Evolutionary conservation across 2,888 invertebrate genomes (phyloP).

Genomic region (Adelognathus sp.): DNA sequence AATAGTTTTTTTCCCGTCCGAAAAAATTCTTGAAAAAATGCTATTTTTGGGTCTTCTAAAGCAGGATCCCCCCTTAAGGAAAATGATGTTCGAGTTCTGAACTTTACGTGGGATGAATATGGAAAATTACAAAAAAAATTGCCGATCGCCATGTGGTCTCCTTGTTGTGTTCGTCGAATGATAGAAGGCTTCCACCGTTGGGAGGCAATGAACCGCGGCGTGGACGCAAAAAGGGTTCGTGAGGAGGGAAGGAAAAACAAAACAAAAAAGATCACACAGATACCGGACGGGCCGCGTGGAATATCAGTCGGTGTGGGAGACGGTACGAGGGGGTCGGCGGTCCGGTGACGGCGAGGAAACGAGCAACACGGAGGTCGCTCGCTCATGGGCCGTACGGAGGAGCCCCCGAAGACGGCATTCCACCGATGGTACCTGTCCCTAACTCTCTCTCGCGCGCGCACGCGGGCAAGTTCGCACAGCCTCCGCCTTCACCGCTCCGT

Average conservation of each 20-base stretch:
- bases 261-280: slow-evolving; percentile 35
- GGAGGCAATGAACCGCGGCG: slow-evolving; percentile 42
- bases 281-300: not conserved
- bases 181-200: not conserved
- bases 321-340: slow-evolving; percentile 50
- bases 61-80: too few species aligned
- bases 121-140: too few species aligned
- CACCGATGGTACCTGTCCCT: slow-evolving; percentile 75
- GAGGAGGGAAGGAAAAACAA: not conserved
- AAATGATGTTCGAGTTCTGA: too few species aligned
- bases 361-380: slow-evolving; percentile 69
- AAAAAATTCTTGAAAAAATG: too few species aligned
- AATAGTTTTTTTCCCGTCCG: too few species aligned
- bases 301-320: slow-evolving; percentile 31
- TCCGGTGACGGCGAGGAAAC: slow-evolving; percentile 63
- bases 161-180: not conserved
- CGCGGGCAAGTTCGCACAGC: slow-evolving; percentile 17
- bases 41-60: too few species aligned
- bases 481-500: slow-evolving; percentile 29
- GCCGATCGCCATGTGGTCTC: too few species aligned
- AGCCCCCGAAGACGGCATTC: slow-evolving; percentile 73
- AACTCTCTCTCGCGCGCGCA: slow-evolving; percentile 66
- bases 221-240: not conserved
- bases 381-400: slow-evolving; percentile 52
- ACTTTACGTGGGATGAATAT: too few species aligned